Percentiles rank a stretch among this genome's conserved stretches.
These are phyloP conservation scores for Charadrius vociferus DNA, from an alignment of 2,113 vertebrate genomes.

Conservation along the genomic window DNA sequence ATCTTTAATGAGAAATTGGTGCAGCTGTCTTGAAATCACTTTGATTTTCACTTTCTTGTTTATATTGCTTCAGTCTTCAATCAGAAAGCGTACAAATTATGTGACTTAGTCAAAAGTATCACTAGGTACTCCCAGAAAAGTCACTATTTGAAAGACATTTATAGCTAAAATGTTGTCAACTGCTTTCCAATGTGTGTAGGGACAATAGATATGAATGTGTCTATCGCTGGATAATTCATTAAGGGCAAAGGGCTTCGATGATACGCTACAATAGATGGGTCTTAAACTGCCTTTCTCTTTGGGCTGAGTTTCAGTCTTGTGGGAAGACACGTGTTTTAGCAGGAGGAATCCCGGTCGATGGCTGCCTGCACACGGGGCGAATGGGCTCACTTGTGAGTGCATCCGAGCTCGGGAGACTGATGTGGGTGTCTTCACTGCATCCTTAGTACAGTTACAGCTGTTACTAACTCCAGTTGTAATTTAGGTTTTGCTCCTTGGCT, in stretches of 20 bases:
- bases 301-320: not conserved
- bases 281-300: not conserved
- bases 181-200: not conserved
- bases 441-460: no score
- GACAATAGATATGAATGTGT: not conserved
- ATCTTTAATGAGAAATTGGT: conserved; percentile 13
- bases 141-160: not conserved
- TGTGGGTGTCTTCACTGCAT: not conserved
- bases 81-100: accelerated
- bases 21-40: conserved; percentile 13
- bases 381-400: not conserved
- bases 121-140: not conserved
- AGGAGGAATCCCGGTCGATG: not conserved
- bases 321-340: not conserved
- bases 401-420: accelerated
- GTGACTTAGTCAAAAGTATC: not conserved
- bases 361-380: not conserved
- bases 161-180: not conserved
- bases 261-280: accelerated
- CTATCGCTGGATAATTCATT: not conserved
- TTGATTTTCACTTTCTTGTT: conserved; percentile 9
- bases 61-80: not conserved
- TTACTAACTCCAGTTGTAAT: not conserved
- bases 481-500: not conserved
- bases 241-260: not conserved